phyloP scores from a whole-genome alignment of 1,140 invertebrate species.

The Brachionus paranguensis region DNA sequence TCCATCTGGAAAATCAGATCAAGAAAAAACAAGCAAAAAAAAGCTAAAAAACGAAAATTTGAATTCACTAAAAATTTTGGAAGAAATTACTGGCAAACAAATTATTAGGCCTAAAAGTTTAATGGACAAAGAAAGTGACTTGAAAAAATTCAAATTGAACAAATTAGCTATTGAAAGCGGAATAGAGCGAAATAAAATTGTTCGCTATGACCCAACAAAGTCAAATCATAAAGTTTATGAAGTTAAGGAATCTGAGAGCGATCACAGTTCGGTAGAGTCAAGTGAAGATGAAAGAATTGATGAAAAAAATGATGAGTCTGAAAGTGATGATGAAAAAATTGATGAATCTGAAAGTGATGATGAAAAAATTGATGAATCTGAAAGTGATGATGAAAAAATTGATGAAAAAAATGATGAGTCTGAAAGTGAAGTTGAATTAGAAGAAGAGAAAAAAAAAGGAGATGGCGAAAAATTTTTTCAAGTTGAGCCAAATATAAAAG shows the following conservation, averaged over 20 bases:
- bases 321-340: not conserved
- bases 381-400: not conserved
- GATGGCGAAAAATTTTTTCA: not conserved
- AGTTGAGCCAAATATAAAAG: slow-evolving; percentile 37
- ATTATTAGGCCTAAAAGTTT: slow-evolving; percentile 20
- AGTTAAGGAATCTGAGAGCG: not conserved
- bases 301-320: not conserved
- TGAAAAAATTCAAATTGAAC: not conserved
- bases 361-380: not conserved
- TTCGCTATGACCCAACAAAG: slow-evolving; percentile 3
- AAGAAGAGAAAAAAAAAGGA: not conserved
- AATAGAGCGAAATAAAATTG: not conserved
- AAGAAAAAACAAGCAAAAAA: not conserved
- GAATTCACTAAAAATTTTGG: slow-evolving; percentile 4
- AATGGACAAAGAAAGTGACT: not conserved
- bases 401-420: not conserved
- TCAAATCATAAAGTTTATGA: not conserved
- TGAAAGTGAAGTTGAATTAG: not conserved
- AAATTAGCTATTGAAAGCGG: not conserved
- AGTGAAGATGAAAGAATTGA: not conserved
- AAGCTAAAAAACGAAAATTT: not conserved
- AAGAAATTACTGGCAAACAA: slow-evolving; percentile 29
- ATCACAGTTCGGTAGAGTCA: not conserved
- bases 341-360: too few species aligned
- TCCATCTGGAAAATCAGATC: not conserved